Percentiles rank a stretch among this genome's conserved stretches.
Conservation (phyloP, 1,140 invertebrate genomes). For the Metaphire vulgaris region DNA sequence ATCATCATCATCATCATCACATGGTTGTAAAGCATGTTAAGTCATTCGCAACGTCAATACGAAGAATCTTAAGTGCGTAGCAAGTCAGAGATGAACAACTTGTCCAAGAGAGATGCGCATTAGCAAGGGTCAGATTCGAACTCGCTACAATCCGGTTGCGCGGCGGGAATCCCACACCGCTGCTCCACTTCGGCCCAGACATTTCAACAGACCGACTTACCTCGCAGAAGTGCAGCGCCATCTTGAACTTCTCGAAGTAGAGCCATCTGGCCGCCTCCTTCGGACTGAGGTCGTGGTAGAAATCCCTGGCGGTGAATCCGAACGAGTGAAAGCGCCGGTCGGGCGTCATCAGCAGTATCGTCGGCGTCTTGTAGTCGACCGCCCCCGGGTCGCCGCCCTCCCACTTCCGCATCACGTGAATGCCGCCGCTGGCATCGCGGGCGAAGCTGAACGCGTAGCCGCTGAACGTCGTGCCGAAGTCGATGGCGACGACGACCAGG, state of each 20-base stretch:
- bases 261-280: constrained; percentile 57
- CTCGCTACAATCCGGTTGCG: too few species aligned
- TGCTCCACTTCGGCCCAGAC: too few species aligned
- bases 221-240: constrained; percentile 57
- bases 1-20: too few species aligned
- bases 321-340: constrained; percentile 59
- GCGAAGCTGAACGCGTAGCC: constrained; percentile 61
- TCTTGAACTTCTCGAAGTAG: constrained; percentile 64
- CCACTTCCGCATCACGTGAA: constrained; percentile 62
- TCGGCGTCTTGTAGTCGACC: constrained; percentile 60
- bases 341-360: constrained; percentile 57
- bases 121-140: too few species aligned
- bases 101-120: too few species aligned
- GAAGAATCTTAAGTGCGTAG: too few species aligned
- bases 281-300: constrained; percentile 58
- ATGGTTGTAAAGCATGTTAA: too few species aligned
- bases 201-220: too few species aligned
- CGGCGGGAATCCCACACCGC: too few species aligned
- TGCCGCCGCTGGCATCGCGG: constrained; percentile 53
- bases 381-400: constrained; percentile 60
- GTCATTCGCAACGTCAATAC: too few species aligned
- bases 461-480: constrained; percentile 62
- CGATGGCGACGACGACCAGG: constrained; percentile 60
- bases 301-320: constrained; percentile 58
- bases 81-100: too few species aligned